Base-by-base conservation (phyloP, 2,797 vertebrate species). In the Valencia hispanica region DNA sequence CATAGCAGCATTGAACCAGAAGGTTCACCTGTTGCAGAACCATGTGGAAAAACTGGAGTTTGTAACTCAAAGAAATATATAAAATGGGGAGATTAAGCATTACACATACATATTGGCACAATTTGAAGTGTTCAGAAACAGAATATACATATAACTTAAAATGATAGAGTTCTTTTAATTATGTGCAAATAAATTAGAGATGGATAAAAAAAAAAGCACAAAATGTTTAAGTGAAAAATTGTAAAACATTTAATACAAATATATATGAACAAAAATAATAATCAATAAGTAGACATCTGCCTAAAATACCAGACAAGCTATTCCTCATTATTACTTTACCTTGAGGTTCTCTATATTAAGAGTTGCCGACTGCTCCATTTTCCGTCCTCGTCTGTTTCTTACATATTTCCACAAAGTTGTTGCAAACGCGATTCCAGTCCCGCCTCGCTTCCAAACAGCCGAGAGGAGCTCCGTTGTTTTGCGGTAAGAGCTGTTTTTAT, bases 281-380 rank as follows among this genome's bases (percentile, higher is more conserved):
- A n/a, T n/a, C n/a, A n/a, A 51, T 15, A 25, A 22, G 39, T 18
- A 20, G 3, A 36, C 8, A 12, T 65, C 5, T 65, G 17, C 39
- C 11, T 65, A 12, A 39, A 65, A 12, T 11, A 65, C 20, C 1
- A 65, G 20, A 5, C 22, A 2, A 55, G 5, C 32, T 39, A 36
- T 25, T n/a, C 9, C n/a, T 68, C 1, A 32, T 32, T 32, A 20
- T 20, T 10, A 43, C 5, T 96, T 89, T 95, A 98, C 97, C 97
- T 98, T 96, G 72, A 97, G 90, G 86, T 96, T 95, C 92, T 96
- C 95, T 63, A 95, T 87, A 87, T 96, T 96, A 87, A 96, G 94
- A 88, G 94, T 92, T 4, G 94, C 89, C 32, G 96, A 93, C 93
- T 94, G 93, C 88, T 96, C 96, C 96, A 96, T 97, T 88, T 92